Conservation (phyloP, 2,888 invertebrate species). For the Macrophya alboannulata region DNA sequence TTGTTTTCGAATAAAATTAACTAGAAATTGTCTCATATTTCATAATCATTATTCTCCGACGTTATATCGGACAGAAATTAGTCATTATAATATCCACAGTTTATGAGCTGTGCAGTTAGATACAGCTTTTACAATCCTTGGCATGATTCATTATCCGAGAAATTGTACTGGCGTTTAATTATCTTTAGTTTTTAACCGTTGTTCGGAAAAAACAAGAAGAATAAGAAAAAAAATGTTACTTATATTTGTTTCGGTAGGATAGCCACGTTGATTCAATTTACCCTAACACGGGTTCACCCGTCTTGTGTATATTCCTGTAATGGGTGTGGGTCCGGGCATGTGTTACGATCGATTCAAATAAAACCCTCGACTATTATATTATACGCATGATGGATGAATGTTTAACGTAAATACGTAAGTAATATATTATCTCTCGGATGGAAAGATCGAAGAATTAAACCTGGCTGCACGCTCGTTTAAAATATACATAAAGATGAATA, state of each 20-base stretch:
- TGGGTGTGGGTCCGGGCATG: conserved; percentile 39
- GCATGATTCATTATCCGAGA: neutral
- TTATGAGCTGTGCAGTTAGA: neutral
- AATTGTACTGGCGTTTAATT: neutral
- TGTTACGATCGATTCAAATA: conserved; percentile 39
- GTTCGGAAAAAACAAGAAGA: neutral
- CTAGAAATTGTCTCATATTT: neutral
- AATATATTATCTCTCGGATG: neutral
- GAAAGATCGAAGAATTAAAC: neutral
- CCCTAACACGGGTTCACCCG: conserved; percentile 4
- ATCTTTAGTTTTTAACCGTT: neutral
- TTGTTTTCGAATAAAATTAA: neutral
- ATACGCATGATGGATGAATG: neutral
- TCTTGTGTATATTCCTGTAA: conserved; percentile 15
- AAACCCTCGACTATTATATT: neutral
- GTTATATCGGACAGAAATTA: neutral
- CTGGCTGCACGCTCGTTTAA: neutral
- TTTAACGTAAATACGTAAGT: neutral
- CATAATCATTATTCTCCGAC: neutral
- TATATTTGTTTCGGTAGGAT: neutral
- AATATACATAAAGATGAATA: neutral
- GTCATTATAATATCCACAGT: neutral
- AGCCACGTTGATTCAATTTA: conserved; percentile 15
- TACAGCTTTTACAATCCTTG: too few species aligned
- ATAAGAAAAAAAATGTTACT: neutral